phyloP scores from a whole-genome alignment of 2,113 vertebrate genomes.

The Psephotus haematonotus region DNA sequence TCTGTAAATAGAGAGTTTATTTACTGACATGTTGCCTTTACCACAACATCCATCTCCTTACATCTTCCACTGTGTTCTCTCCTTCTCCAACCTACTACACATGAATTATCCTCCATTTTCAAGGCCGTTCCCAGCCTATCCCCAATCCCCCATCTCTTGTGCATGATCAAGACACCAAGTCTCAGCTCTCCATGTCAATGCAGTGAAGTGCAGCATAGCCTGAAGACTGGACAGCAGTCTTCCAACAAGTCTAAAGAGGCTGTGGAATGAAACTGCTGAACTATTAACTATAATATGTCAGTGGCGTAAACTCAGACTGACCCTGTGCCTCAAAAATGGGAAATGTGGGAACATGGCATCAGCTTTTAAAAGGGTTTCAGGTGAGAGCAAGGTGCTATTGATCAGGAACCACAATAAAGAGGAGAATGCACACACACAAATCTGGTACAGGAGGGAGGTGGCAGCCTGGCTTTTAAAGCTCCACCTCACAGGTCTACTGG shows the following conservation, averaged over 20 bases:
- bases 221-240: neutral
- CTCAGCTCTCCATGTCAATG: neutral
- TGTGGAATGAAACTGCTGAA: neutral
- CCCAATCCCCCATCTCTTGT: neutral
- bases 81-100: neutral
- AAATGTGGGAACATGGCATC: neutral
- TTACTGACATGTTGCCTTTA: neutral
- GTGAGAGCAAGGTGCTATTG: neutral
- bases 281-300: neutral
- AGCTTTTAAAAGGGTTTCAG: neutral
- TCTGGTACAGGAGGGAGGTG: accelerated
- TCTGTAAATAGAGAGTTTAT: neutral
- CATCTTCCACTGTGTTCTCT: neutral
- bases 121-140: neutral
- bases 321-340: neutral
- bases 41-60: neutral
- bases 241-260: neutral
- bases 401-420: neutral
- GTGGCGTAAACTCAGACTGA: neutral
- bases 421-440: neutral
- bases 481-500: neutral
- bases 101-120: neutral
- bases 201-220: neutral
- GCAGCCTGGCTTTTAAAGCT: neutral
- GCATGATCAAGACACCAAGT: neutral